A percentile compares a stretch with the other conserved stretches of the same genome.
Conservation (phyloP, 1,140 invertebrate species). For the Drosophila ironensis region DNA sequence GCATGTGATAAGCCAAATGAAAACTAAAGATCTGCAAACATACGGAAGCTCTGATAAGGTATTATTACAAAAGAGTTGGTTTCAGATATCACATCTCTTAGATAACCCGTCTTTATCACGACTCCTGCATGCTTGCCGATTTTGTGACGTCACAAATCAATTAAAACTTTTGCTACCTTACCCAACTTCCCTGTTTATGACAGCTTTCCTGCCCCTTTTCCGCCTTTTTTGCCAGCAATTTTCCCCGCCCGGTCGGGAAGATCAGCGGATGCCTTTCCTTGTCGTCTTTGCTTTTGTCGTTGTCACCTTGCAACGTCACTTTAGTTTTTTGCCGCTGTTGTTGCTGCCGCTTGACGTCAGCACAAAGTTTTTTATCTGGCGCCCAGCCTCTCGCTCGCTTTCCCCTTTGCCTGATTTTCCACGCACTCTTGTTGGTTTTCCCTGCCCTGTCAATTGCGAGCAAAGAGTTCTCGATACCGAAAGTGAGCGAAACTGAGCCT, state of each 20-base stretch:
- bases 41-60: no score
- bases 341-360: conserved; percentile 44
- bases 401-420: conserved; percentile 4
- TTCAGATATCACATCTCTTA: no score
- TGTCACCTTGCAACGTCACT: conserved; percentile 58
- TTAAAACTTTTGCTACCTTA: conserved; percentile 25
- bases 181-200: conserved; percentile 12
- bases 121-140: conserved; percentile 4
- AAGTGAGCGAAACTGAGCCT: conserved; percentile 17
- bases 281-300: conserved; percentile 21
- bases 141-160: conserved; percentile 24
- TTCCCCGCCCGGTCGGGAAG: neutral
- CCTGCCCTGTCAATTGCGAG: conserved; percentile 58
- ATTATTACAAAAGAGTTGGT: no score
- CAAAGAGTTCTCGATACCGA: conserved; percentile 21
- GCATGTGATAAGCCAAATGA: no score
- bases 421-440: neutral
- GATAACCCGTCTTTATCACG: neutral
- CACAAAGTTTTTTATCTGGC: conserved; percentile 51
- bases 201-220: neutral
- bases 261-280: conserved; percentile 20
- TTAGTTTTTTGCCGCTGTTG: conserved; percentile 50
- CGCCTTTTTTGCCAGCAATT: neutral
- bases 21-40: no score
- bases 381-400: conserved; percentile 8